Evolutionary conservation across 2,888 invertebrate genomes (phyloP).

Genomic region (Linyphia triangularis): DNA sequence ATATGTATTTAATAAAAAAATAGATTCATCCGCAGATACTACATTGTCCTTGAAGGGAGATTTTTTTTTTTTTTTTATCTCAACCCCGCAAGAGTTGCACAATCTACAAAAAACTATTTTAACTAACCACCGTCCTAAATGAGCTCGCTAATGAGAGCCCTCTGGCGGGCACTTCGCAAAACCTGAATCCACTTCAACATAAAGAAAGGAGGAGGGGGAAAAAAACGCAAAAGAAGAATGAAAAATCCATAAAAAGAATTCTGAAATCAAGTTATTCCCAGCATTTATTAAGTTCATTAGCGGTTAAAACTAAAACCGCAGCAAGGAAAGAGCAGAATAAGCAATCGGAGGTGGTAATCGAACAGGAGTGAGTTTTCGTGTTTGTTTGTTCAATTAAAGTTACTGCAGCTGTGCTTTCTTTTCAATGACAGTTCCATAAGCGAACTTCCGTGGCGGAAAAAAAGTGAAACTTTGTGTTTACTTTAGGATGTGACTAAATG

Average conservation of each 20-base stretch:
- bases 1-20: constrained; percentile 7
- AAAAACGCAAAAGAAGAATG: neutral
- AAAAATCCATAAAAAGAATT: neutral
- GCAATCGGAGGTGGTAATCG: constrained; percentile 20
- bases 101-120: constrained; percentile 1
- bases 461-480: constrained; percentile 28
- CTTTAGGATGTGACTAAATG: constrained; percentile 19
- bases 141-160: constrained; percentile 51
- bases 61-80: neutral
- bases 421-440: constrained; percentile 15
- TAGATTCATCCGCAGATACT: neutral
- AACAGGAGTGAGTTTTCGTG: constrained; percentile 41
- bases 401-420: constrained; percentile 36
- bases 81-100: neutral
- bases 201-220: neutral
- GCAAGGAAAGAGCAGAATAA: constrained; percentile 1
- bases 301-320: constrained; percentile 6
- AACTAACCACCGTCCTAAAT: constrained; percentile 22
- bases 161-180: constrained; percentile 17
- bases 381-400: constrained; percentile 53
- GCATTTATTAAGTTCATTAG: constrained; percentile 65
- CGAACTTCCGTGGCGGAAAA: constrained; percentile 18
- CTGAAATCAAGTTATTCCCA: constrained; percentile 38
- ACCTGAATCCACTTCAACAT: neutral
- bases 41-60: neutral